Evolutionary conservation across 2,888 invertebrate species (phyloP).

Genomic region (Phymatocera aterrima): DNA sequence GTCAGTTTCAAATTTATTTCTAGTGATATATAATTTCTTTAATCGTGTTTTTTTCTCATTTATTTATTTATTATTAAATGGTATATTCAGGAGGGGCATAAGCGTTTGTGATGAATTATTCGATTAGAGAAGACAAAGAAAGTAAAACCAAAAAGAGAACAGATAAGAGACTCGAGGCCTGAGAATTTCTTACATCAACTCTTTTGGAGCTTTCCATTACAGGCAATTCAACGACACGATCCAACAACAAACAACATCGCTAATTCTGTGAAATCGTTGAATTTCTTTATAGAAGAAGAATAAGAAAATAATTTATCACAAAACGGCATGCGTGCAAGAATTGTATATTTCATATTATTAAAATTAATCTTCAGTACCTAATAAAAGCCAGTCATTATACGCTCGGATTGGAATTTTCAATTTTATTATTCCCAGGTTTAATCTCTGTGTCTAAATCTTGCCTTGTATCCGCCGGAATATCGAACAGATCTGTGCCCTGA

Average conservation of each 20-base stretch:
- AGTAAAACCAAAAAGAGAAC: too few species aligned
- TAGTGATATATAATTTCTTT: slow-evolving; percentile 64
- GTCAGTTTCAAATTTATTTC: slow-evolving; percentile 47
- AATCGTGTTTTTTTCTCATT: too few species aligned
- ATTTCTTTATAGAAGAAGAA: background rate
- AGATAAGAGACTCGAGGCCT: too few species aligned
- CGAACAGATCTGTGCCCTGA: slow-evolving; percentile 31
- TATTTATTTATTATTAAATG: slow-evolving; percentile 53
- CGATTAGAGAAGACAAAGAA: too few species aligned
- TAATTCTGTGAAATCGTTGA: too few species aligned
- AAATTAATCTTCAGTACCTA: slow-evolving; percentile 59
- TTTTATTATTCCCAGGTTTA: slow-evolving; percentile 57
- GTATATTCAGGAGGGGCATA: slow-evolving; percentile 41
- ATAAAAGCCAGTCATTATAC: slow-evolving; percentile 63
- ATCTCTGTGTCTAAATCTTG: slow-evolving; percentile 63
- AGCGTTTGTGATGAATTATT: slow-evolving; percentile 58
- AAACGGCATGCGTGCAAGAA: slow-evolving; percentile 55
- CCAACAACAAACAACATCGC: too few species aligned
- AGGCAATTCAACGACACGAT: too few species aligned
- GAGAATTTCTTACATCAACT: too few species aligned
- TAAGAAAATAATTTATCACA: slow-evolving; percentile 56
- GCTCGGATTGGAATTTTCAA: slow-evolving; percentile 59
- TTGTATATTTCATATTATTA: too few species aligned
- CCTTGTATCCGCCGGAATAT: slow-evolving; percentile 65
- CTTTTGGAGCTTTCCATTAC: too few species aligned